A percentile compares a stretch with the other conserved stretches of the same genome.
phyloP scores from a whole-genome alignment of 2,888 invertebrate species.

The Epirrhoe alternata region DNA sequence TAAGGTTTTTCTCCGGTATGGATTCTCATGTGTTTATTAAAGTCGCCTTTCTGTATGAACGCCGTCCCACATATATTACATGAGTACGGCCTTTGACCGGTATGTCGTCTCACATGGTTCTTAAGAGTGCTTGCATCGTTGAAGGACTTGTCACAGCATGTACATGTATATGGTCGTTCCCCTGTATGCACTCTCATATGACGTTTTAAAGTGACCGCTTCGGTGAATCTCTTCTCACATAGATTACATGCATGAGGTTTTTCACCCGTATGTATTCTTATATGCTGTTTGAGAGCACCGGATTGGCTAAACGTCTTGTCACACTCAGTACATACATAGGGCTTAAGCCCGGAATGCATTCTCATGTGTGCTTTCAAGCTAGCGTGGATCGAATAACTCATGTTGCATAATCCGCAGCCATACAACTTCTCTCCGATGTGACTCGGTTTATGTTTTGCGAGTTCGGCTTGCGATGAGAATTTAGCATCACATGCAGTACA shows the following conservation, averaged over 20 bases:
- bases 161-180: not conserved
- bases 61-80: not conserved
- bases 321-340: conserved; percentile 12
- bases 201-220: conserved; percentile 8
- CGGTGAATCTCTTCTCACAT: conserved; percentile 8
- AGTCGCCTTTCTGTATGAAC: conserved; percentile 11
- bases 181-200: conserved; percentile 12
- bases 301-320: conserved; percentile 10
- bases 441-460: not conserved
- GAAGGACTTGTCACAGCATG: not conserved
- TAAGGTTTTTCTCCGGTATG: conserved; percentile 14
- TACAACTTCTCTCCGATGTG: conserved; percentile 11
- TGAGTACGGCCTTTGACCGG: not conserved
- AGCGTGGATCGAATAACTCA: conserved; percentile 8
- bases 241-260: not conserved
- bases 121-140: conserved; percentile 14
- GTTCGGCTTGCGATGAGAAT: not conserved
- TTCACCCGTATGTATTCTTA: conserved; percentile 16
- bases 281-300: conserved; percentile 25
- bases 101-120: conserved; percentile 9
- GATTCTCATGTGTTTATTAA: conserved; percentile 14
- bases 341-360: conserved; percentile 18
- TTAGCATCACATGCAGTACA: not conserved
- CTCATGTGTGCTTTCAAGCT: conserved; percentile 19
- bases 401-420: conserved; percentile 6